Percentiles rank a stretch among this genome's conserved stretches.
phyloP scores from a whole-genome alignment of 2,797 vertebrate genomes.

The Amniataba percoides region DNA sequence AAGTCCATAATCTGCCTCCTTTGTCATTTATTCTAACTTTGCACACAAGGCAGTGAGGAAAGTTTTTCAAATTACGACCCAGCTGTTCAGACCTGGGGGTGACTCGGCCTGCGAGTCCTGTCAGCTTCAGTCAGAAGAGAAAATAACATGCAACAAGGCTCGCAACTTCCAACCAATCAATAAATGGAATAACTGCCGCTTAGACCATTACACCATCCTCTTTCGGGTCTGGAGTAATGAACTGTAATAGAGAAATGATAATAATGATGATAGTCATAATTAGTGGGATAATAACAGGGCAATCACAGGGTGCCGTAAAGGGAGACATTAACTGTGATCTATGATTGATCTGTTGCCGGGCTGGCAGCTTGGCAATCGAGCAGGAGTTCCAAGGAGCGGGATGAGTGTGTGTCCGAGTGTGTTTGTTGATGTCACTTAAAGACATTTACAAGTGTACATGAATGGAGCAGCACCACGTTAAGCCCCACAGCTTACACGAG shows the following conservation, averaged over 20 bases:
- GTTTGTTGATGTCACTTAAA: conserved; percentile 10
- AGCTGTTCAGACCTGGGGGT: conserved; percentile 33
- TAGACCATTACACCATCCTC: conserved; percentile 66
- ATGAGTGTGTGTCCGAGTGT: conserved; percentile 7
- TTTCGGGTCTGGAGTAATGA: conserved; percentile 79
- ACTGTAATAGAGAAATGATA: conserved; percentile 83
- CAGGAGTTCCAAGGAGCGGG: conserved; percentile 49
- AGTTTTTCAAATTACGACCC: conserved; percentile 56
- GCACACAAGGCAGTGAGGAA: too few species aligned
- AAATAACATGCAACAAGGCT: conserved; percentile 53
- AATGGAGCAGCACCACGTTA: background rate
- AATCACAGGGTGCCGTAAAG: conserved; percentile 70
- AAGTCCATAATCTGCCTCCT: too few species aligned
- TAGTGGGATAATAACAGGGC: conserved; percentile 77
- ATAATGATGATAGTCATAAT: conserved; percentile 82
- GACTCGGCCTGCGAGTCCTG: conserved; percentile 33
- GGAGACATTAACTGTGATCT: conserved; percentile 77
- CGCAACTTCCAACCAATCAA: conserved; percentile 60
- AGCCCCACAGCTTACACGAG: background rate
- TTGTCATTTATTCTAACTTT: too few species aligned
- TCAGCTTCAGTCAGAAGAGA: conserved; percentile 46
- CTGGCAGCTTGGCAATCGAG: conserved; percentile 59
- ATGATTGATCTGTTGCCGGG: conserved; percentile 76
- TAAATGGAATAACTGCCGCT: conserved; percentile 74
- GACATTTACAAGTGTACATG: conserved; percentile 6